Evolutionary conservation across 2,113 vertebrate species (phyloP), one percentile per base, ranked within the genome.

Genomic region (Microcebus ravelobensis): DNA sequence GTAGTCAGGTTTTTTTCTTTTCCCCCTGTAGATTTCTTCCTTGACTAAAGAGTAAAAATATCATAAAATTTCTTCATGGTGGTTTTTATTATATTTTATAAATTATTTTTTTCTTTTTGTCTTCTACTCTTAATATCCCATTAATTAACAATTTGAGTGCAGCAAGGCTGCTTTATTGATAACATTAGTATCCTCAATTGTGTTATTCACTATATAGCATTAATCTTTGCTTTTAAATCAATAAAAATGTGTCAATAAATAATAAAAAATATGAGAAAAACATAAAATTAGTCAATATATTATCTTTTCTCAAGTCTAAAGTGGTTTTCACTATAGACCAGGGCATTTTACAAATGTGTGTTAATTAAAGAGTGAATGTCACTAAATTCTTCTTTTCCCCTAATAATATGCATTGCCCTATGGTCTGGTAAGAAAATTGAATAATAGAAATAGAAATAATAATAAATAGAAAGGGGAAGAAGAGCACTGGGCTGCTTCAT

Each of bases 201-300:
- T 18, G 27, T 55, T 91, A 94, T 89, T 68, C 84, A 61, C 6
- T 39, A 31, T 67, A 34, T 42, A 55, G 91, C 77, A 4, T 20
- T 74, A 89, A 67, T 52, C 9, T 68, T 94, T 96, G 67, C 9
- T 86, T 95, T 96, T 85, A 89, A 94, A 85, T 84, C 23, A 93
- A 61, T 36, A 87, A 80, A 80, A 80, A 65, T 73, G 8, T 67
- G 14, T 82, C 92, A 87, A 71, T 82, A 18, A 74, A 39, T 88
- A 68, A n/a, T 71, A 92, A 81, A 81, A 96, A 74, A 55, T 86
- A 61, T 25, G 92, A 91, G 13, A 90, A 87, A 74, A 94, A 84
- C 55, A 12, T 74, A 39, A 86, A 89, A 76, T 70, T 89, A 93
- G 31, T 81, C 4, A 59, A 61, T 81, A 23, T 59, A 3, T 25